Evolutionary conservation across 1,140 invertebrate species (phyloP).

Genomic region (Leptopilina clavipes): DNA sequence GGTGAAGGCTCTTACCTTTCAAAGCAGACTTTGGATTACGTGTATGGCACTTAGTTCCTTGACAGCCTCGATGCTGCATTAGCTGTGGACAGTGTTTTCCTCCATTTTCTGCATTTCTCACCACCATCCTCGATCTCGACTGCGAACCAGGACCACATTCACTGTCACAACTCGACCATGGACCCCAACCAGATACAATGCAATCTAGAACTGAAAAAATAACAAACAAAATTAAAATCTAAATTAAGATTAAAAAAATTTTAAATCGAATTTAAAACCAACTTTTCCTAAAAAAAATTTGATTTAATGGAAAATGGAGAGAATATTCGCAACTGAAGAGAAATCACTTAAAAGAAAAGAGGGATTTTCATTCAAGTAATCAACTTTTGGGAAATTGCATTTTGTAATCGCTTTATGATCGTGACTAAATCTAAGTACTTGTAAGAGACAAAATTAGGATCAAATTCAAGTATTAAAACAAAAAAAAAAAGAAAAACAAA

Average conservation of each 20-base stretch:
- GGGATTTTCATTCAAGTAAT: conserved; percentile 16
- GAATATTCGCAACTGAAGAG: neutral
- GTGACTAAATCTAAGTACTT: conserved; percentile 8
- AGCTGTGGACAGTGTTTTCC: conserved; percentile 85
- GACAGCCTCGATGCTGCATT: conserved; percentile 84
- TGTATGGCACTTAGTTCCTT: conserved; percentile 81
- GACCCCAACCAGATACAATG: conserved; percentile 85
- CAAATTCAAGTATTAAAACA: neutral
- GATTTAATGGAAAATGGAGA: neutral
- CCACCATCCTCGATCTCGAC: conserved; percentile 80
- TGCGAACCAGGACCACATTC: conserved; percentile 86
- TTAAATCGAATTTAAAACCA: no score
- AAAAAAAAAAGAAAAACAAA: neutral
- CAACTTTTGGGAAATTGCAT: conserved; percentile 14
- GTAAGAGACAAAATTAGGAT: conserved; percentile 13
- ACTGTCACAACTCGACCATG: conserved; percentile 87
- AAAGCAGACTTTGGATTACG: conserved; percentile 82
- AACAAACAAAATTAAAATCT: conserved; percentile 31
- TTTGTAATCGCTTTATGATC: neutral
- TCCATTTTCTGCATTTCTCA: conserved; percentile 82
- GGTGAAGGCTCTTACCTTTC: conserved; percentile 77
- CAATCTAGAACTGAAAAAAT: conserved; percentile 84
- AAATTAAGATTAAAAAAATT: conserved; percentile 5
- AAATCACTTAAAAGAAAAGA: neutral
- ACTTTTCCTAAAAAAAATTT: no score